Evolutionary conservation across 2,113 vertebrate species (phyloP), one percentile per base, ranked within the genome.

Genomic region (Strix uralensis): DNA sequence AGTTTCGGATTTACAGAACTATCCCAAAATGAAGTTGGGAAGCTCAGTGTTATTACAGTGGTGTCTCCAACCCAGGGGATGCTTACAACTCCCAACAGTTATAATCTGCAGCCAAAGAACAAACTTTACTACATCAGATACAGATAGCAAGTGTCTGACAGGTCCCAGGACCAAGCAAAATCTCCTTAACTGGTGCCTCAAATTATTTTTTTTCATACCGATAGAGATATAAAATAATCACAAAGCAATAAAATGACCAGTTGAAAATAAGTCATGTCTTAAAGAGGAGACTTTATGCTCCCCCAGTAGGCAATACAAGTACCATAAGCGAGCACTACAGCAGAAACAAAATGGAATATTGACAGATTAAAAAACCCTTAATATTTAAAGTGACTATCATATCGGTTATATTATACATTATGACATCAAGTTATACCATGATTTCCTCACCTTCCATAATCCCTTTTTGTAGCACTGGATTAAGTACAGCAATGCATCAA

Each of bases 351-450:
- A 73, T 1, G 19, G 22, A 65, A 59, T 2, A 72, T 0, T 6
- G 13, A 63, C 23, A 46, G 42, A 49, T 29, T 23, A 36, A 62
- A 83, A 65, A 2, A 0, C 15, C 38, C 29, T 36, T 30, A 49
- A 59, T 21, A 72, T 79, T 82, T 67, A 21, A 67, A 86, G 52
- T 13, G 16, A 71, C 22, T 36, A 49, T 14, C 20, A 19, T 49
- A 36, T 13, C 75, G 25, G 20, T 57, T 38, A 23, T 6, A 42
- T 23, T 34, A n/a, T 17, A 13, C 27, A 74, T 14, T 38, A 38
- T n/a, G 47, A 18, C 15, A 47, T 32, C 36, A 26, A 65, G 52
- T 49, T 21, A 16, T 13, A 59, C 17, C 58, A 49, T 0, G 0
- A 49, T 26, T 47, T 87, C 58, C 51, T 46, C 52, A 46, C 62